Evolutionary conservation across 2,888 invertebrate genomes (phyloP).

Genomic region (Drosophila koepferae): DNA sequence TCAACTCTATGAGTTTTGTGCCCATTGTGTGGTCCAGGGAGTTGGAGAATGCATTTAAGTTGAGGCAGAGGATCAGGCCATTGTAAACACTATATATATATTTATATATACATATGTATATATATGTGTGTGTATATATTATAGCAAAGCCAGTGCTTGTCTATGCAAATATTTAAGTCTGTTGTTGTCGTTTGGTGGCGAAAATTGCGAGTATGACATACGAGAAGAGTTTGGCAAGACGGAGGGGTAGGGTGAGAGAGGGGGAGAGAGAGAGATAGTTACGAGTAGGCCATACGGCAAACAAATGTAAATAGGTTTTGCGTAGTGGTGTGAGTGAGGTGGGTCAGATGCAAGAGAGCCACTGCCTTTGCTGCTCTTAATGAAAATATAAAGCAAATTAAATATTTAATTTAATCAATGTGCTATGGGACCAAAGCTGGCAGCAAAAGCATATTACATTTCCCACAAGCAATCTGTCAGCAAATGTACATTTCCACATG

Average conservation of each 20-base stretch:
- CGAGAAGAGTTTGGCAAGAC: conserved; percentile 10
- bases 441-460: conserved; percentile 23
- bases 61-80: conserved; percentile 44
- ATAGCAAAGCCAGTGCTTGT: conserved; percentile 70
- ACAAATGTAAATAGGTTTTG: conserved; percentile 52
- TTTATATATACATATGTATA: conserved; percentile 13
- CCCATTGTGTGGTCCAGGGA: conserved; percentile 53
- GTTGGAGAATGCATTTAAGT: conserved; percentile 68
- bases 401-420: conserved; percentile 63
- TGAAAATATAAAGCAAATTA: conserved; percentile 61
- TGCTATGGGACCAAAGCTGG: conserved; percentile 21
- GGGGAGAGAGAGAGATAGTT: background rate
- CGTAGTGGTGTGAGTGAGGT: background rate
- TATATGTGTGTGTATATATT: conserved; percentile 5
- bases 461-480: conserved; percentile 36
- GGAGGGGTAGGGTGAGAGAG: conserved; percentile 6
- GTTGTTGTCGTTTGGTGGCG: conserved; percentile 83
- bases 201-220: conserved; percentile 71
- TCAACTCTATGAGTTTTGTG: conserved; percentile 57
- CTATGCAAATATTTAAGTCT: conserved; percentile 85
- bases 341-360: conserved; percentile 13
- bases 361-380: conserved; percentile 36
- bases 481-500: conserved; percentile 16
- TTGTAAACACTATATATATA: conserved; percentile 24
- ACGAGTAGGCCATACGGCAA: conserved; percentile 26